Evolutionary conservation across 2,113 vertebrate genomes (phyloP), one percentile per base, ranked within the genome.

Genomic region (Notothenia coriiceps): DNA sequence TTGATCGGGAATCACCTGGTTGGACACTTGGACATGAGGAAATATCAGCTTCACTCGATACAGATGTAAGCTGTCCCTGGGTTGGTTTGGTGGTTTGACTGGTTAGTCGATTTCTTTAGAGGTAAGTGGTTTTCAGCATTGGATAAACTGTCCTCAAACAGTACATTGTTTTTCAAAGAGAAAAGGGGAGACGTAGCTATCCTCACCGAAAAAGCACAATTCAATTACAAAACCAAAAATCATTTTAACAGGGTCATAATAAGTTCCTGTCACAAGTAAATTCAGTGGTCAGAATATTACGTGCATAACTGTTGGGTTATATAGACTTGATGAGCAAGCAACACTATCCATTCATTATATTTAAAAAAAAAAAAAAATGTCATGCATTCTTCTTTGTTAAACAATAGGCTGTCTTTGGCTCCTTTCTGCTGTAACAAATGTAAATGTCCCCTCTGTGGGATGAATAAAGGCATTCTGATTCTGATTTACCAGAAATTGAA

Each of bases 61-160:
- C 44, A 59, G 22, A 50, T 49, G 5, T 82, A 25, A 77, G n/a
- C 43, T 29, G 11, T 20, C 6, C 17, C 3, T 18, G 11, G 62
- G 63, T 70, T 43, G 5, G 46, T 67, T n/a, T 18, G 18, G 11
- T 46, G 61, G 35, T 55, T 64, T 64, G 20, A 59, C 49, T 20
- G 65, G 49, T 52, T 52, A 10, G 44, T 70, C 1, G 12, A 15
- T 56, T 49, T 54, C 49, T 74, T 33, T 20, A 5, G 18, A 66
- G 88, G 88, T 89, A 85, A 70, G 86, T 71, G 29, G 12, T 40
- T 29, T 20, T 76, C 2, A 22, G 15, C 14, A 15, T 5, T 54
- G 8, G 13, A 52, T 67, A 47, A 50, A 55, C 59, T 64, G 20
- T 46, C 35, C 35, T 40, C 12, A 18, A 17, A 55, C 20, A 44